A percentile compares a stretch with the other conserved stretches of the same genome.
Conservation (phyloP, 2,888 invertebrate species). For the Himalopsyche tibetana region DNA sequence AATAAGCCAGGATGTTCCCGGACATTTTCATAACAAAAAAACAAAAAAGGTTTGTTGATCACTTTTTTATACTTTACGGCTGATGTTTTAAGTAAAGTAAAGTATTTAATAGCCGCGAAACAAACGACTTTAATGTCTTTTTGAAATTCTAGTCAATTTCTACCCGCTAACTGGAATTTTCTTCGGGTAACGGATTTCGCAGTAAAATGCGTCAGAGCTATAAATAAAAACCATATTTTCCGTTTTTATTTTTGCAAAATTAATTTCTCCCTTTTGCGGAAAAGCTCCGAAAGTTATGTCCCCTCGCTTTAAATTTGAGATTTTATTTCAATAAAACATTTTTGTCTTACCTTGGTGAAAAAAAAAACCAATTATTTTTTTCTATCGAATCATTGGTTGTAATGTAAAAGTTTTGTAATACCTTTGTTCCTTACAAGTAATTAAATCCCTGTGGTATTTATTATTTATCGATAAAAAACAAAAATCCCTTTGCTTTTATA, state of each 20-base stretch:
- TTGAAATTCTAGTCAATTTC: constrained; percentile 14
- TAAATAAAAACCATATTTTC: constrained; percentile 22
- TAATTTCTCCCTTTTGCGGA: background rate
- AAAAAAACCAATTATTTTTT: constrained; percentile 18
- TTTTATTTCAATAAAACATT: background rate
- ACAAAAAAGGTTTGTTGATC: constrained; percentile 8
- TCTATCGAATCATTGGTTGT: background rate
- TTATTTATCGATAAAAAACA: background rate
- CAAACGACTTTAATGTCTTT: constrained; percentile 30
- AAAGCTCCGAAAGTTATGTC: constrained; percentile 16
- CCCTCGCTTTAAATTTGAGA: constrained; percentile 10
- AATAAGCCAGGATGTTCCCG: background rate
- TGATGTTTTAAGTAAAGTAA: constrained; percentile 21
- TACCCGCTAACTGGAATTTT: constrained; percentile 10
- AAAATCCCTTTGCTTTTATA: background rate
- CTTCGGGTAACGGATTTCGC: constrained; percentile 11
- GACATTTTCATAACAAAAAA: background rate
- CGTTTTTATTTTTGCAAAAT: constrained; percentile 19
- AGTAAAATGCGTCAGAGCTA: constrained; percentile 22
- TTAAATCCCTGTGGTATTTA: background rate
- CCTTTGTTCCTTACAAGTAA: background rate
- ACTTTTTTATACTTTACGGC: constrained; percentile 14
- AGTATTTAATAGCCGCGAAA: constrained; percentile 6
- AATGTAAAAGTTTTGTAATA: background rate
- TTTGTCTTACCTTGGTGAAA: background rate